Percentiles rank a stretch among this genome's conserved stretches.
Conservation (phyloP, 2,888 invertebrate genomes). For the Halictus ligatus region DNA sequence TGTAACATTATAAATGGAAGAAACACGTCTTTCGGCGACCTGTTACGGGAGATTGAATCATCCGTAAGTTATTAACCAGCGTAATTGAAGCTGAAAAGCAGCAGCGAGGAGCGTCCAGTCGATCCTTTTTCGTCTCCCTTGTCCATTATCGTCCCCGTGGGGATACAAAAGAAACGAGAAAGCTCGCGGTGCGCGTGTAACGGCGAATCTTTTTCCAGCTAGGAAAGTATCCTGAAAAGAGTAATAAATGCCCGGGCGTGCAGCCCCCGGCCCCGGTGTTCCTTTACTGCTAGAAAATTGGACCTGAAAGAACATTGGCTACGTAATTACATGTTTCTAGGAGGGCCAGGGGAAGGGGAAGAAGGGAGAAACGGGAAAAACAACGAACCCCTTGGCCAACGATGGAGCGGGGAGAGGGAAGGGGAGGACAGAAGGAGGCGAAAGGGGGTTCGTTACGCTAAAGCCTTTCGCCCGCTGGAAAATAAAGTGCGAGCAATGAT, state of each 20-base stretch:
- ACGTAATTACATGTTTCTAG: slow-evolving; percentile 59
- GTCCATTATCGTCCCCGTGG: slow-evolving; percentile 52
- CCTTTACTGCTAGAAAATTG: slow-evolving; percentile 56
- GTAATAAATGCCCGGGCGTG: slow-evolving; percentile 65
- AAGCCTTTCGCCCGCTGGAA: background rate
- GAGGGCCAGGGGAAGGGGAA: background rate
- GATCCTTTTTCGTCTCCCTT: slow-evolving; percentile 46
- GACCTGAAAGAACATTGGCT: slow-evolving; percentile 58
- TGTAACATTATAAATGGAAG: background rate
- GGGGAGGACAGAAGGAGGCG: background rate
- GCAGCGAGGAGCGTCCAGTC: slow-evolving; percentile 2
- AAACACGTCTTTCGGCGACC: background rate
- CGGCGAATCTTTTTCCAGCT: slow-evolving; percentile 52
- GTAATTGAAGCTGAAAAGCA: slow-evolving; percentile 54
- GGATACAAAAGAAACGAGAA: slow-evolving; percentile 51
- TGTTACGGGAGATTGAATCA: slow-evolving; percentile 22
- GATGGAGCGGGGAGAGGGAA: background rate
- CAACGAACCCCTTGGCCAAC: background rate
- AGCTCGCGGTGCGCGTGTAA: slow-evolving; percentile 33
- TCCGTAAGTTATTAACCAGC: slow-evolving; percentile 47
- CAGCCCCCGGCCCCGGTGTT: slow-evolving; percentile 39
- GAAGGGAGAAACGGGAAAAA: background rate
- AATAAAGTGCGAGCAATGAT: slow-evolving; percentile 23
- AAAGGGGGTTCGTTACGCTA: slow-evolving; percentile 8
- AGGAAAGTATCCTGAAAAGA: slow-evolving; percentile 54